Conservation (phyloP, 2,113 vertebrate species). For the Nesospiza acunhae region DNA sequence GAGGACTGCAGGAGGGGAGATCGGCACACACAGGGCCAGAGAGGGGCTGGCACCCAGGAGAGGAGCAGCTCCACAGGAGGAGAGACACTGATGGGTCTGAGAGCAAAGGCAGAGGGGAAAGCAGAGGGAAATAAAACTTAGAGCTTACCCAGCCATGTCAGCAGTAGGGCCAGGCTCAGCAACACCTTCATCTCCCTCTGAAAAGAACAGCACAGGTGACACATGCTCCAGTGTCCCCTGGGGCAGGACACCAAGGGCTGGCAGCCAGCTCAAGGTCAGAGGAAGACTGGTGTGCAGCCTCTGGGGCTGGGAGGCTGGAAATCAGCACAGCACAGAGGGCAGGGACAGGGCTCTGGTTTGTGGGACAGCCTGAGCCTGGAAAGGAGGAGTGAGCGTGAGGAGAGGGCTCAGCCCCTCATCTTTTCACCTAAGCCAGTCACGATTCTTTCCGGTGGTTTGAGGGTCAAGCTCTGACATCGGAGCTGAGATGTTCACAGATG, state of each 20-base stretch:
- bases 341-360: background rate
- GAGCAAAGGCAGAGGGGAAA: background rate
- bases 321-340: background rate
- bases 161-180: conserved; percentile 25
- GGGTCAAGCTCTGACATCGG: background rate
- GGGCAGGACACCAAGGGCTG: background rate
- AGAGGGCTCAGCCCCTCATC: background rate
- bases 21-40: background rate
- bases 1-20: rapidly evolving
- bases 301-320: background rate
- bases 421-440: background rate
- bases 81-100: background rate
- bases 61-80: background rate
- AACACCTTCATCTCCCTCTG: background rate
- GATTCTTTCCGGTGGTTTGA: conserved; percentile 1
- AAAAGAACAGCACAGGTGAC: background rate
- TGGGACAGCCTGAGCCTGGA: background rate
- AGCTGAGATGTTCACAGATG: rapidly evolving
- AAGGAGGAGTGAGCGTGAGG: background rate
- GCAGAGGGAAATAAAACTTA: background rate
- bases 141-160: conserved; percentile 65
- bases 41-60: background rate
- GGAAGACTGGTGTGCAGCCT: background rate
- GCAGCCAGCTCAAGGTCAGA: background rate
- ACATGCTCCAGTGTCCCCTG: rapidly evolving